Evolutionary conservation across 2,797 vertebrate genomes (phyloP).

Genomic region (Tarsius wallacei): DNA sequence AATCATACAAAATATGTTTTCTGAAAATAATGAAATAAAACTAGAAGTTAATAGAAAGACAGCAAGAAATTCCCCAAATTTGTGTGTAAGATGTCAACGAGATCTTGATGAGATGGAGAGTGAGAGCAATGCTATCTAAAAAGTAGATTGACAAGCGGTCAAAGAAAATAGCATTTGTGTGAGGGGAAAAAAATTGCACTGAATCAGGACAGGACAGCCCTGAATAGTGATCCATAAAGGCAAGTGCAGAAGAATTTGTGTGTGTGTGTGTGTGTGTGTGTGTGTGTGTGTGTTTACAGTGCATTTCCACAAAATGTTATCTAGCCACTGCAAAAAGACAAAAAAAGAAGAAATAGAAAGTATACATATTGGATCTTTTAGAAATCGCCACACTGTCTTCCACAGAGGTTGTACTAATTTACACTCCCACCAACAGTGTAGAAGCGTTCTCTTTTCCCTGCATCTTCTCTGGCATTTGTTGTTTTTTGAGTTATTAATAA

Average conservation of each 20-base stretch:
- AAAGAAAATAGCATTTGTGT: background rate
- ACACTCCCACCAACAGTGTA: too few relatives aligned
- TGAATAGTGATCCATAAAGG: background rate
- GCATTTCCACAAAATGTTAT: too few relatives aligned
- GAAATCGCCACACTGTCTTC: too few relatives aligned
- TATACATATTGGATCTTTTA: background rate
- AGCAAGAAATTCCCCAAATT: background rate
- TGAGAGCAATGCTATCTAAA: background rate
- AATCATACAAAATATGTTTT: background rate
- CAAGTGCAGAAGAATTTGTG: background rate
- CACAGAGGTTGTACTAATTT: too few relatives aligned
- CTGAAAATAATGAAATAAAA: background rate
- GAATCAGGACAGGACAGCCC: background rate
- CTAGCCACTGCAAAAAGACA: background rate
- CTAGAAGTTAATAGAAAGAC: background rate
- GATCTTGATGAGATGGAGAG: background rate
- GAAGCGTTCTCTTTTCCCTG: too few relatives aligned
- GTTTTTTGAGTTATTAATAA: too few relatives aligned
- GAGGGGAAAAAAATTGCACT: too few relatives aligned
- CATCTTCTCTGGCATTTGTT: too few relatives aligned
- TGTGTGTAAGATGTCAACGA: background rate
- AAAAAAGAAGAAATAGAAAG: background rate
- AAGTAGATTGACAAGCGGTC: background rate
- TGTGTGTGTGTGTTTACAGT: too few relatives aligned
- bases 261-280: too few relatives aligned